phyloP scores from a whole-genome alignment of 2,888 invertebrate species.

The Archips crataeganus region DNA sequence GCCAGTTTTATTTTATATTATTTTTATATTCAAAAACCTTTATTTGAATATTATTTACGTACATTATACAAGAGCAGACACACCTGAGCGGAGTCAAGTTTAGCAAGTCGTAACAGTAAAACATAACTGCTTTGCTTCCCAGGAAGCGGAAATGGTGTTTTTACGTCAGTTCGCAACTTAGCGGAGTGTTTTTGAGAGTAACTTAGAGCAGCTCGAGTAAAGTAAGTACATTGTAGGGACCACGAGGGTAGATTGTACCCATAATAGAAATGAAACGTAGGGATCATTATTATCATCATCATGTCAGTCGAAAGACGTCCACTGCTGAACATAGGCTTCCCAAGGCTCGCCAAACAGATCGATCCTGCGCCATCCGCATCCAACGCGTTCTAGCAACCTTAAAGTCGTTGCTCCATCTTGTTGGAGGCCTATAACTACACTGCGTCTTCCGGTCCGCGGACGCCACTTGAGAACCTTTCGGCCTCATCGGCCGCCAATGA shows the following conservation, averaged over 20 bases:
- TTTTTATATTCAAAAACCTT: neutral
- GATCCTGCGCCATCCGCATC: too few relatives aligned
- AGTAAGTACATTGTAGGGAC: neutral
- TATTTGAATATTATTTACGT: neutral
- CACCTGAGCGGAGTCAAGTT: slow-evolving; percentile 14
- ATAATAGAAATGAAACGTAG: too few relatives aligned
- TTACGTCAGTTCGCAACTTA: slow-evolving; percentile 22
- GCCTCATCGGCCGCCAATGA: too few relatives aligned
- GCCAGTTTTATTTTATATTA: neutral
- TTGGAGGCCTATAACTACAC: too few relatives aligned
- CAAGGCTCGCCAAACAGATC: too few relatives aligned
- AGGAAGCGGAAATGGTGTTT: slow-evolving; percentile 8
- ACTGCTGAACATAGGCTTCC: too few relatives aligned
- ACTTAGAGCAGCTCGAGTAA: neutral
- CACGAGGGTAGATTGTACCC: neutral
- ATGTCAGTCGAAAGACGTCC: too few relatives aligned
- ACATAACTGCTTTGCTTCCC: slow-evolving; percentile 2
- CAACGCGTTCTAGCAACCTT: too few relatives aligned
- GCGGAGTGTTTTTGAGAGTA: slow-evolving; percentile 8
- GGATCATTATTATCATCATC: too few relatives aligned
- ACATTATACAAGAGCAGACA: neutral
- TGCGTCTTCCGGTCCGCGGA: too few relatives aligned
- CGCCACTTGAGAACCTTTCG: too few relatives aligned
- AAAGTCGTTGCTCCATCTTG: too few relatives aligned
- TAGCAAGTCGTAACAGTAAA: slow-evolving; percentile 6